phyloP scores from a whole-genome alignment of 2,113 vertebrate genomes.

The Verasper variegatus region DNA sequence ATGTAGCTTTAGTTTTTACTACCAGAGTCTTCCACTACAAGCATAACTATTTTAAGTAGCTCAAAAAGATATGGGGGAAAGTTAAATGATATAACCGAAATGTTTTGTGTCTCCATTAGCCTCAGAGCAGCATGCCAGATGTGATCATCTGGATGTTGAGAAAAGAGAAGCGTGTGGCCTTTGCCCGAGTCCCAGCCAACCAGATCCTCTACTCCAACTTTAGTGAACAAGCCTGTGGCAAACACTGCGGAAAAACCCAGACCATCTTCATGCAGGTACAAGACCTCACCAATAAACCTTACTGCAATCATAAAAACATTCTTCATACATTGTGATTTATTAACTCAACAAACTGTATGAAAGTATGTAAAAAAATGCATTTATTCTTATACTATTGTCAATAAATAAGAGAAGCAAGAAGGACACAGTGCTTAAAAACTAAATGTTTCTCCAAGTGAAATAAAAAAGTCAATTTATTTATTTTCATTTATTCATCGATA shows the following conservation, averaged over 20 bases:
- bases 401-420: no score
- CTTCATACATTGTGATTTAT: no score
- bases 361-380: no score
- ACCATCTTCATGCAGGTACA: conserved; percentile 93
- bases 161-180: conserved; percentile 93
- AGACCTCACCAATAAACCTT: neutral
- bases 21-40: no score
- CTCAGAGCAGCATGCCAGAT: conserved; percentile 98
- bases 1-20: neutral
- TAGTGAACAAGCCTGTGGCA: conserved; percentile 87
- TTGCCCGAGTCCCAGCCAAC: conserved; percentile 90
- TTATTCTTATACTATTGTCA: no score
- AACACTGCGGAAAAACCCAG: conserved; percentile 91
- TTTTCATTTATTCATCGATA: no score
- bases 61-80: neutral
- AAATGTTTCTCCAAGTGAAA: no score
- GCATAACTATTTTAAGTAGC: no score
- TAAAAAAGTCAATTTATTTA: no score
- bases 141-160: conserved; percentile 98
- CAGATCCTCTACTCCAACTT: conserved; percentile 89
- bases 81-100: neutral
- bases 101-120: conserved; percentile 74
- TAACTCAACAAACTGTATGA: no score
- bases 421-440: no score
- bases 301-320: no score